phyloP scores from a whole-genome alignment of 2,113 vertebrate species.

The Amazona guildingii region DNA sequence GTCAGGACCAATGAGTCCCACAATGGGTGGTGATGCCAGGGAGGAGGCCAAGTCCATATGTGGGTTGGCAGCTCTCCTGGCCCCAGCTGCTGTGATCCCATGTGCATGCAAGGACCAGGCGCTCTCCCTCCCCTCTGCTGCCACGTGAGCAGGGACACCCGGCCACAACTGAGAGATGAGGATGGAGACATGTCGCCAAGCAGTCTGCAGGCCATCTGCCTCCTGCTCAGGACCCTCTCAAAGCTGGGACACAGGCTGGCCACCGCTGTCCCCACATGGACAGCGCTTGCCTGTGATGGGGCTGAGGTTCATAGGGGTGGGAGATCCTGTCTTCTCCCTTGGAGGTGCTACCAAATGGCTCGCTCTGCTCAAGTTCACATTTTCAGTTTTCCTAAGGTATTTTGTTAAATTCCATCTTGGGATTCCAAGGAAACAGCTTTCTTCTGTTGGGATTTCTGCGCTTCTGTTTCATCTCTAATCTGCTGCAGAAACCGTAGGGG shows the following conservation, averaged over 20 bases:
- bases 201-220: slow-evolving; percentile 4
- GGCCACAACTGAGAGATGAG: background rate
- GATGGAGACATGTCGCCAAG: accelerated
- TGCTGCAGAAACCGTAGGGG: background rate
- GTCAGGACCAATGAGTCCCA: background rate
- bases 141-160: background rate
- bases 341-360: background rate
- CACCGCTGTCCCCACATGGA: accelerated
- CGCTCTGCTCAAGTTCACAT: background rate
- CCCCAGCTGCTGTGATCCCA: background rate
- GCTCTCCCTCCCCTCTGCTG: background rate
- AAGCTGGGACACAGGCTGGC: background rate
- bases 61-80: background rate
- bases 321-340: background rate
- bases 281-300: background rate
- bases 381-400: background rate
- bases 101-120: accelerated
- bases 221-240: background rate
- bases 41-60: accelerated
- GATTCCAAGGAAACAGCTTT: background rate
- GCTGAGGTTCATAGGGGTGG: accelerated
- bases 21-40: accelerated
- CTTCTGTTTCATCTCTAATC: background rate
- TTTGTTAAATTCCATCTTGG: background rate
- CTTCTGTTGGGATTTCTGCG: background rate